These are phyloP conservation scores for Spisula subtruncata DNA, from an alignment of 2,888 invertebrate genomes.

Conservation along the genomic window DNA sequence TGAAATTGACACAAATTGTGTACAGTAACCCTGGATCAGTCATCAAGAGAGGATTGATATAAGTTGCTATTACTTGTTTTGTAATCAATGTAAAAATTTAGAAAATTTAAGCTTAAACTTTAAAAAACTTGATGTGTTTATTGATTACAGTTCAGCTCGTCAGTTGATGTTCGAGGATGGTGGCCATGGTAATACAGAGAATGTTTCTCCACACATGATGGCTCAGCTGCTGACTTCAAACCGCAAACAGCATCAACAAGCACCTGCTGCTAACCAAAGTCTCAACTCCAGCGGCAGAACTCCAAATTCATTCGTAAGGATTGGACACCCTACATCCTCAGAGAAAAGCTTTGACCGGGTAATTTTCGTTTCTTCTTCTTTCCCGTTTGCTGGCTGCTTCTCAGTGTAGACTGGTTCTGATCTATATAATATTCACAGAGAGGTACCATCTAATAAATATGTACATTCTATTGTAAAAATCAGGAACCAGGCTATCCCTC, in stretches of 20 bases:
- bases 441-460: no score
- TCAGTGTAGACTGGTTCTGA: not conserved
- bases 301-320: conserved; percentile 52
- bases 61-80: no score
- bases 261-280: conserved; percentile 40
- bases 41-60: no score
- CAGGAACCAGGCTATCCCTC: no score
- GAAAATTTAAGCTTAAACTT: no score
- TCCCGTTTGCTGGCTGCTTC: not conserved
- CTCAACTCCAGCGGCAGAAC: conserved; percentile 56
- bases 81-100: no score
- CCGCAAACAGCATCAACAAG: conserved; percentile 22
- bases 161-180: conserved; percentile 71
- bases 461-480: no score
- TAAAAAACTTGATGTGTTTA: not conserved
- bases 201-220: conserved; percentile 51
- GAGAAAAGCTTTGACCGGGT: conserved; percentile 64
- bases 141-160: conserved; percentile 49
- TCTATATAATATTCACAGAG: no score
- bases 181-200: conserved; percentile 64
- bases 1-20: no score
- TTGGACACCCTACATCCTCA: conserved; percentile 49
- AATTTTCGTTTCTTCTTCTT: conserved; percentile 14
- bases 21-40: no score
- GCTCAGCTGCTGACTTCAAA: conserved; percentile 43